Evolutionary conservation across 2,113 vertebrate genomes (phyloP).

Genomic region (Corvus hawaiiensis): DNA sequence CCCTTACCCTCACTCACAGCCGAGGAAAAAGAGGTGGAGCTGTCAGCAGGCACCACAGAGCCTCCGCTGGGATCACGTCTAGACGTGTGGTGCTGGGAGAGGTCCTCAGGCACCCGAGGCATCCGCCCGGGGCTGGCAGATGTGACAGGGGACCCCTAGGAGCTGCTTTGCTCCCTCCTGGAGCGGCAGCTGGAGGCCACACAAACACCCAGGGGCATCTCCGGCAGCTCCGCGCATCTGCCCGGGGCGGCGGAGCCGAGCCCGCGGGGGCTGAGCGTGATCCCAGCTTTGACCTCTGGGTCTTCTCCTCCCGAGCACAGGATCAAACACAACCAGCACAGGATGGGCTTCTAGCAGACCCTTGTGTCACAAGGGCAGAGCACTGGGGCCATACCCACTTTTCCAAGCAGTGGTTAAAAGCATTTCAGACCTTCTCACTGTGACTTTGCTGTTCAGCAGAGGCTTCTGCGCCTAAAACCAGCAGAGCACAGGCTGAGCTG

Average conservation of each 20-base stretch:
- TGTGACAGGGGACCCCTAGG: background rate
- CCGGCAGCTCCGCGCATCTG: background rate
- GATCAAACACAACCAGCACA: accelerated
- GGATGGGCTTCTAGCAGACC: accelerated
- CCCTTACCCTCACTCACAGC: background rate
- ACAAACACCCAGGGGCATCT: background rate
- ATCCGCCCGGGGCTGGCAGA: background rate
- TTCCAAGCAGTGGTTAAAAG: background rate
- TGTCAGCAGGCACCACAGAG: background rate
- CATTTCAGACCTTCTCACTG: background rate
- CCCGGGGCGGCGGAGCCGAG: accelerated
- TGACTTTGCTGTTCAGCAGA: accelerated
- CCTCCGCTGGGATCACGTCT: background rate
- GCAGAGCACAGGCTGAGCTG: background rate
- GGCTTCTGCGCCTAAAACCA: background rate
- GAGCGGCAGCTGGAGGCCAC: background rate
- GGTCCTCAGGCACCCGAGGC: background rate
- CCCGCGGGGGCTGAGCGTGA: accelerated
- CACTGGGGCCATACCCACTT: accelerated
- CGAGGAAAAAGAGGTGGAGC: background rate
- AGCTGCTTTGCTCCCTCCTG: background rate
- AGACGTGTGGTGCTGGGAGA: background rate
- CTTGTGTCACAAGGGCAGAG: accelerated
- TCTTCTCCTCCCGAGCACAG: background rate
- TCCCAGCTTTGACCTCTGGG: background rate